A percentile compares a stretch with the other conserved stretches of the same genome.
phyloP scores from a whole-genome alignment of 2,113 vertebrate genomes.

The Sylvia atricapilla region DNA sequence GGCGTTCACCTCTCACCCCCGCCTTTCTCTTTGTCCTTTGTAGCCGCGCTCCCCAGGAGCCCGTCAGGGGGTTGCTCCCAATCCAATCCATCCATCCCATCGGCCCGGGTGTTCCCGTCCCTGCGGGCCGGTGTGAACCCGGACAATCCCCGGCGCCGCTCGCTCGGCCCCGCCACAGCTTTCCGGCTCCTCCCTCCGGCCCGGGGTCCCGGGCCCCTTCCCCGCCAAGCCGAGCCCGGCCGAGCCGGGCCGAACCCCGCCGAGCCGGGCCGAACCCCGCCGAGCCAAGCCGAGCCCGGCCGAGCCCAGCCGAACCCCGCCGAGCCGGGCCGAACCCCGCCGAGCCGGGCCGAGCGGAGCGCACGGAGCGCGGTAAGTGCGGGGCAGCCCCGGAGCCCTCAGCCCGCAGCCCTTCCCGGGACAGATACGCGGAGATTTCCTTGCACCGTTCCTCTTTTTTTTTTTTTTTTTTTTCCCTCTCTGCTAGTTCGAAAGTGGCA shows the following conservation, averaged over 20 bases:
- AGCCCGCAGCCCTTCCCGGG: neutral
- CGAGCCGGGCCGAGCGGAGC: neutral
- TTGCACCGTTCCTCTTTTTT: neutral
- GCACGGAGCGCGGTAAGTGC: neutral
- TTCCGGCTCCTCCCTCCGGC: slow-evolving; percentile 71
- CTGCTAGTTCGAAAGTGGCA: neutral
- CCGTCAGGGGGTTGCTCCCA: neutral
- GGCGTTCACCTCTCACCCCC: neutral
- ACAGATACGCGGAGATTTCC: neutral
- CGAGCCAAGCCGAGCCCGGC: too few relatives aligned
- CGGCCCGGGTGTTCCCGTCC: neutral
- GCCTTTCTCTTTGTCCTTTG: neutral
- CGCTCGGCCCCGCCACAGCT: slow-evolving; percentile 7
- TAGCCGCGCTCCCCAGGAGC: neutral
- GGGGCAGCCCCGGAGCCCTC: neutral
- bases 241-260: neutral
- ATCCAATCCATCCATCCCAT: neutral
- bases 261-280: neutral
- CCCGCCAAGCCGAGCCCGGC: neutral
- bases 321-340: neutral
- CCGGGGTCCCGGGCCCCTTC: neutral
- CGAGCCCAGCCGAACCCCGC: too few relatives aligned
- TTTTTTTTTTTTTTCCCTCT: neutral
- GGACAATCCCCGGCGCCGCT: neutral
- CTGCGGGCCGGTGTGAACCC: neutral